These are phyloP conservation scores for Pocota personata DNA, from an alignment of 2,888 invertebrate genomes.

Conservation along the genomic window DNA sequence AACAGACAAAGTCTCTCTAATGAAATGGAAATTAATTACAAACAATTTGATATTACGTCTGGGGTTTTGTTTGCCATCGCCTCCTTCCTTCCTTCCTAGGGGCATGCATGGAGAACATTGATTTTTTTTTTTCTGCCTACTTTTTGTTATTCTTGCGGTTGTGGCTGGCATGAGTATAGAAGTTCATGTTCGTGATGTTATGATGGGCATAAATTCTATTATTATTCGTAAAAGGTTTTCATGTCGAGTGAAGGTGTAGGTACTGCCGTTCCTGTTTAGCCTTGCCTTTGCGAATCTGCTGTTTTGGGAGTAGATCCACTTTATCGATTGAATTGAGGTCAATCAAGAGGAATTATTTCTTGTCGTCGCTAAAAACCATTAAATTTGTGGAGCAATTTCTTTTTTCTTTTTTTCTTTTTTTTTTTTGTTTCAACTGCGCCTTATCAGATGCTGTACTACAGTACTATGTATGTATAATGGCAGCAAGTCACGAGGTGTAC, in stretches of 20 bases:
- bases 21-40: constrained; percentile 25
- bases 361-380: background rate
- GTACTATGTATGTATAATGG: constrained; percentile 15
- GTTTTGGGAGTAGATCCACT: constrained; percentile 12
- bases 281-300: constrained; percentile 5
- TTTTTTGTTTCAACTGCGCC: background rate
- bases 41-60: constrained; percentile 27
- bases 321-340: constrained; percentile 43
- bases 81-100: background rate
- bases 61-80: background rate
- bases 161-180: background rate
- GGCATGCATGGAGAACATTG: constrained; percentile 41
- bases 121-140: constrained; percentile 49
- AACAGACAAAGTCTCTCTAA: background rate
- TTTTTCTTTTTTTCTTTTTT: background rate
- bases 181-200: constrained; percentile 43
- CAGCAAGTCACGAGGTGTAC: constrained; percentile 59
- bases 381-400: background rate
- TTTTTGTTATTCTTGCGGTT: constrained; percentile 21
- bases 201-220: constrained; percentile 41
- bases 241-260: background rate
- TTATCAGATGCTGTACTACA: constrained; percentile 46
- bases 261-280: background rate
- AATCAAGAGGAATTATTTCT: background rate
- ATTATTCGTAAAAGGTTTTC: constrained; percentile 28